phyloP scores from a whole-genome alignment of 2,113 vertebrate genomes.

The Halichoerus grypus region DNA sequence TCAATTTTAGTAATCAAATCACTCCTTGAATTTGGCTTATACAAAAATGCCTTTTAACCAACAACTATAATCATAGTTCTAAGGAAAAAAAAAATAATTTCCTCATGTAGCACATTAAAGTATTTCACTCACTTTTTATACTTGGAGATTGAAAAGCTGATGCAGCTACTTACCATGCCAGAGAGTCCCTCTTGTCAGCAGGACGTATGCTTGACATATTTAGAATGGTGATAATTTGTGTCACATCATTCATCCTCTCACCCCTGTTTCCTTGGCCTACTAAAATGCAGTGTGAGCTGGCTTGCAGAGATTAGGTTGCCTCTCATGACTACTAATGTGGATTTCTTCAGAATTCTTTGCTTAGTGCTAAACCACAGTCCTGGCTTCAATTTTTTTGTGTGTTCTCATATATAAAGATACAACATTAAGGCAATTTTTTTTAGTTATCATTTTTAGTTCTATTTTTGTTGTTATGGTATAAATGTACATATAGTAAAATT shows the following conservation, averaged over 20 bases:
- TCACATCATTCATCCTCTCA: slow-evolving; percentile 33
- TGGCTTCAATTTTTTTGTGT: background rate
- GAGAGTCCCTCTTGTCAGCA: slow-evolving; percentile 18
- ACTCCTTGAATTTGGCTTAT: background rate
- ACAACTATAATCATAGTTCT: background rate
- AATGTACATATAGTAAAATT: slow-evolving; percentile 1
- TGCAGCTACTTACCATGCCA: slow-evolving; percentile 1
- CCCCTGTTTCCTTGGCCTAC: background rate
- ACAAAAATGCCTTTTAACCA: slow-evolving; percentile 38
- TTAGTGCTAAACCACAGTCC: background rate
- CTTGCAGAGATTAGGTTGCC: background rate
- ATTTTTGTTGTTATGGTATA: background rate
- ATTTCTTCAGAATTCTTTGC: slow-evolving; percentile 6
- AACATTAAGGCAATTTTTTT: background rate
- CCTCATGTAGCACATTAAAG: background rate
- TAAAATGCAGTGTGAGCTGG: background rate
- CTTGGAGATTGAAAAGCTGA: slow-evolving; percentile 53
- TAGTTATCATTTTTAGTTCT: background rate
- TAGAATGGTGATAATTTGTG: slow-evolving; percentile 60
- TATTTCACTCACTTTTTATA: background rate
- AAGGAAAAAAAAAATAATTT: background rate
- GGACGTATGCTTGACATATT: background rate
- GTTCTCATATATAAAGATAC: background rate
- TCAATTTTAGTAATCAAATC: slow-evolving; percentile 51
- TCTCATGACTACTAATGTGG: background rate